Conservation (phyloP, 2,113 vertebrate species). For the Upupa epops region DNA sequence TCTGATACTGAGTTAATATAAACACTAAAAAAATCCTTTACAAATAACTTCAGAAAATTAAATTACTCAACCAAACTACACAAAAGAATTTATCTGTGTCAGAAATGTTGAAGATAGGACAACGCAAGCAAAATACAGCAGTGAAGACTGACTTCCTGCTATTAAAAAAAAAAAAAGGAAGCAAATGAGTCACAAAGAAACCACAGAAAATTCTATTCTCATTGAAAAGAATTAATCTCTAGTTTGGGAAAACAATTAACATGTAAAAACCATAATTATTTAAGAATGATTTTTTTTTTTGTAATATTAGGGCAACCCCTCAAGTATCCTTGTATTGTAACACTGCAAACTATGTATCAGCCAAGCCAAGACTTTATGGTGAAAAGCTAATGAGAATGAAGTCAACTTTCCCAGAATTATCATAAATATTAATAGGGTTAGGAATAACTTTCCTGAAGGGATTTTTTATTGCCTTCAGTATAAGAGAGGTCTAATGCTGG, state of each 20-base stretch:
- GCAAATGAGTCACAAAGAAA: not conserved
- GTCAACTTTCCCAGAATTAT: no score
- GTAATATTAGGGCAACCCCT: not conserved
- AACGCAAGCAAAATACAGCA: not conserved
- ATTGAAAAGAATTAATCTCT: not conserved
- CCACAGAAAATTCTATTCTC: not conserved
- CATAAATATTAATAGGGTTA: not conserved
- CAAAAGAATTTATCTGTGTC: not conserved
- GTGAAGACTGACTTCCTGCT: slow-evolving; percentile 2
- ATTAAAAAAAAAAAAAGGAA: not conserved
- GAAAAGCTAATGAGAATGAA: no score
- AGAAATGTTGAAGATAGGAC: not conserved
- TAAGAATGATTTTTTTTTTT: not conserved
- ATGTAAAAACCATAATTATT: not conserved
- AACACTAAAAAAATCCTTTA: not conserved
- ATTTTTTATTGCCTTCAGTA: not conserved
- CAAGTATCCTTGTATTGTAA: not conserved
- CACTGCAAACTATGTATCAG: fast-evolving
- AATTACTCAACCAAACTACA: not conserved
- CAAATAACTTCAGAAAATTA: not conserved
- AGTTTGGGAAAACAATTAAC: not conserved
- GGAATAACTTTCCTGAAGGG: not conserved
- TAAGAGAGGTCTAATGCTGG: not conserved
- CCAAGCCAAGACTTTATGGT: not conserved
- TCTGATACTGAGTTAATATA: not conserved